Conservation (phyloP, 2,797 vertebrate genomes). For the Macropus fuliginosus region DNA sequence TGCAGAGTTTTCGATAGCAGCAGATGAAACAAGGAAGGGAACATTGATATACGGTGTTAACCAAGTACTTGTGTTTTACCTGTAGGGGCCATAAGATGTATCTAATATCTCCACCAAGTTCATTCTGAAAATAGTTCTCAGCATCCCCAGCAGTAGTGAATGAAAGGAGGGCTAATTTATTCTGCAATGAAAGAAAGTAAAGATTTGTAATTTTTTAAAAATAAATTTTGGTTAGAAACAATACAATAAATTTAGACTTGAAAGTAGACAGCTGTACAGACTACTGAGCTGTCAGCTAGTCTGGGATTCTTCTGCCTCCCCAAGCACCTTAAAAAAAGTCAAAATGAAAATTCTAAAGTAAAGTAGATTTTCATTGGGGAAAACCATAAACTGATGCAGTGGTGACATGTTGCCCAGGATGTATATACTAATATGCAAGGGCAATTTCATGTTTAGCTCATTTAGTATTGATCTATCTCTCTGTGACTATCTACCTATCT, state of each 20-base stretch:
- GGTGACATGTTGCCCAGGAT: too few species aligned
- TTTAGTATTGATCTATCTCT: too few species aligned
- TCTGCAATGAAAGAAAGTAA: slow-evolving; percentile 79
- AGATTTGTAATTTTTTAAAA: background rate
- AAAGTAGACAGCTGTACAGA: too few species aligned
- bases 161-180: slow-evolving; percentile 89
- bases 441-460: too few species aligned
- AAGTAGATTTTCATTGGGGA: too few species aligned
- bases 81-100: slow-evolving; percentile 92
- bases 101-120: slow-evolving; percentile 88
- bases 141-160: slow-evolving; percentile 88
- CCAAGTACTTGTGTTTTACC: slow-evolving; percentile 79
- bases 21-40: background rate
- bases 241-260: background rate
- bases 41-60: background rate
- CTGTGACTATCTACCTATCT: too few species aligned
- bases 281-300: too few species aligned
- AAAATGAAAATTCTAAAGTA: too few species aligned
- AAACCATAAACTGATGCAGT: too few species aligned
- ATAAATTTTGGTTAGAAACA: background rate
- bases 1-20: background rate
- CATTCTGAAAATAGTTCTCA: slow-evolving; percentile 84
- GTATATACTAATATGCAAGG: too few species aligned
- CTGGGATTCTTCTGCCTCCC: too few species aligned
- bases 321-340: too few species aligned